Conservation (phyloP, 2,888 invertebrate species). For the Philopedon plagiatum region DNA sequence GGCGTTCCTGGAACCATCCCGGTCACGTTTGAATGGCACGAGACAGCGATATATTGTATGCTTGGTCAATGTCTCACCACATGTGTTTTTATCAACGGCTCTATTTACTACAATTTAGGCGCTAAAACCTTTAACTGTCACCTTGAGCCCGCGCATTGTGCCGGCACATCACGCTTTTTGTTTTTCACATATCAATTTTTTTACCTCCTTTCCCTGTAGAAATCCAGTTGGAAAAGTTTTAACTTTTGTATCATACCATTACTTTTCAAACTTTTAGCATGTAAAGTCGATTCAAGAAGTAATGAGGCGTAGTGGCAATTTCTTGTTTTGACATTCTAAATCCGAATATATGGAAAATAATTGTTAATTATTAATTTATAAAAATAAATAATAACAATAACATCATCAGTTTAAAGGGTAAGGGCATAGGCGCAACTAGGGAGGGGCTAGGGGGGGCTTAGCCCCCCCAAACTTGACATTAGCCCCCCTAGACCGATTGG, state of each 20-base stretch:
- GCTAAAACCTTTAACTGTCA: conserved; percentile 36
- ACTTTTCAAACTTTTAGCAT: not conserved
- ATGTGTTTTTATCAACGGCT: conserved; percentile 28
- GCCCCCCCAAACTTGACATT: too few species aligned
- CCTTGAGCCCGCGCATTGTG: conserved; percentile 28
- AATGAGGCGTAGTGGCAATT: not conserved
- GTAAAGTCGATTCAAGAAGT: not conserved
- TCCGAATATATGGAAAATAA: too few species aligned
- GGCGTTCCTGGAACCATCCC: conserved; percentile 21
- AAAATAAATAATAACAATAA: too few species aligned
- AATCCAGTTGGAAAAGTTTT: not conserved
- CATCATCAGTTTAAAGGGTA: too few species aligned
- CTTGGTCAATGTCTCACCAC: conserved; percentile 64
- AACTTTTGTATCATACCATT: not conserved
- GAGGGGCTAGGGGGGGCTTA: too few species aligned
- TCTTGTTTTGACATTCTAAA: not conserved
- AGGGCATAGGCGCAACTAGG: too few species aligned
- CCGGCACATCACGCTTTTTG: conserved; percentile 10
- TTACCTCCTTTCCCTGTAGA: not conserved
- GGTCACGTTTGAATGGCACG: conserved; percentile 53
- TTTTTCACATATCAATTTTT: conserved; percentile 7
- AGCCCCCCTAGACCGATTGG: too few species aligned
- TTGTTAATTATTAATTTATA: too few species aligned
- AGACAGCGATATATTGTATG: conserved; percentile 63
- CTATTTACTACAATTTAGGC: conserved; percentile 35